Evolutionary conservation across 2,888 invertebrate genomes (phyloP).

Genomic region (Luffia ferchaultella): DNA sequence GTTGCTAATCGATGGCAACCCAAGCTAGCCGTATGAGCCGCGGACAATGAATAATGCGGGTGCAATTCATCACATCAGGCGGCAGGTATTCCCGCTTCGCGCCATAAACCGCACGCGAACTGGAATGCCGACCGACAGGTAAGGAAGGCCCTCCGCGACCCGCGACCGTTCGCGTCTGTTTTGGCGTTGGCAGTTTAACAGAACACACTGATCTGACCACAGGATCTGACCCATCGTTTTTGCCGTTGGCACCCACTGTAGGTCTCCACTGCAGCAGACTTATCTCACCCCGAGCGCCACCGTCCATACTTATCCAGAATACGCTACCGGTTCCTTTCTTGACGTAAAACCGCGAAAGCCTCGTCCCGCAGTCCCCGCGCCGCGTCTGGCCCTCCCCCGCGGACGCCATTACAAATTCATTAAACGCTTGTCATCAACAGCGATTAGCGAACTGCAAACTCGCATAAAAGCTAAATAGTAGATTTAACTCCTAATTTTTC

Average conservation of each 20-base stretch:
- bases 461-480: too few relatives aligned
- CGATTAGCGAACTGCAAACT: too few relatives aligned
- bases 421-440: not conserved
- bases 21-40: slow-evolving; percentile 18
- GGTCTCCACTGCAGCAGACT: not conserved
- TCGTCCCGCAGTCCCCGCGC: slow-evolving; percentile 1
- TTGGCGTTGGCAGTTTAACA: too few relatives aligned
- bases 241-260: not conserved
- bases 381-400: not conserved
- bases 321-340: not conserved
- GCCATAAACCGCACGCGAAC: slow-evolving; percentile 42
- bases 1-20: slow-evolving; percentile 21
- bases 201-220: too few relatives aligned
- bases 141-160: not conserved
- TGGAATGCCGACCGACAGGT: slow-evolving; percentile 52
- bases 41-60: slow-evolving; percentile 38
- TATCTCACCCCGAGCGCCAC: not conserved
- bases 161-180: not conserved
- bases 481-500: too few relatives aligned
- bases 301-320: not conserved
- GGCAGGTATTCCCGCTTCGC: slow-evolving; percentile 54
- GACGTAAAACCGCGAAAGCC: not conserved
- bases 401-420: not conserved
- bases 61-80: slow-evolving; percentile 49
- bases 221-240: too few relatives aligned